A percentile compares a stretch with the other conserved stretches of the same genome.
Evolutionary conservation across 2,797 vertebrate genomes (phyloP).

Genomic region (Nyctibius grandis): DNA sequence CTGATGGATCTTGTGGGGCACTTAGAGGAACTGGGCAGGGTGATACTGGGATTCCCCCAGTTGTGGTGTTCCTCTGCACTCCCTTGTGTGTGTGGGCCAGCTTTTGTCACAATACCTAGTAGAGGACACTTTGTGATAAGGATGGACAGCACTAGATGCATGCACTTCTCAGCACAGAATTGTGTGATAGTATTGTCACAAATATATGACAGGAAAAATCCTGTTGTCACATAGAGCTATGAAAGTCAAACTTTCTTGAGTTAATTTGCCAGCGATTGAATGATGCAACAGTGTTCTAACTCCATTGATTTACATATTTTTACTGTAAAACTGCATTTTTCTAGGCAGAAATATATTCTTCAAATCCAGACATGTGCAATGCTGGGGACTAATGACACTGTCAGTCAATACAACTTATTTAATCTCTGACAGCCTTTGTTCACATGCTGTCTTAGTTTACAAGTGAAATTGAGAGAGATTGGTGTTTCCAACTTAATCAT

Average conservation of each 20-base stretch:
- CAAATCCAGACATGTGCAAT: background rate
- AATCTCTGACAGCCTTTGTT: background rate
- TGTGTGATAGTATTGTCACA: background rate
- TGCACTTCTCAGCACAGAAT: background rate
- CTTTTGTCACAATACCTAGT: background rate
- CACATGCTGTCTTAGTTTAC: background rate
- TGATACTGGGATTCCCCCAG: background rate
- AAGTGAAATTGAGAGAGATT: background rate
- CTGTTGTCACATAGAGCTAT: background rate
- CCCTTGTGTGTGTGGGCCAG: fast-evolving
- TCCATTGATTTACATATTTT: background rate
- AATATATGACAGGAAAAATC: background rate
- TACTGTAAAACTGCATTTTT: background rate
- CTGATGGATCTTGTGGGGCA: background rate
- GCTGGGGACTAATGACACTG: background rate
- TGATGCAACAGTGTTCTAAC: background rate
- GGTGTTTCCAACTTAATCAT: background rate
- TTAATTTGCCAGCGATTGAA: background rate
- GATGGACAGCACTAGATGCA: no score
- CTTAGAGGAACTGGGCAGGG: background rate
- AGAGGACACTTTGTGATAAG: background rate
- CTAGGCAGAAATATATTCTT: background rate
- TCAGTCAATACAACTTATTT: background rate
- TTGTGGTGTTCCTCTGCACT: background rate
- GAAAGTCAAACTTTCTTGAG: background rate